Evolutionary conservation across 1,140 invertebrate genomes (phyloP).

Genomic region (Hylyphantes graminicola): DNA sequence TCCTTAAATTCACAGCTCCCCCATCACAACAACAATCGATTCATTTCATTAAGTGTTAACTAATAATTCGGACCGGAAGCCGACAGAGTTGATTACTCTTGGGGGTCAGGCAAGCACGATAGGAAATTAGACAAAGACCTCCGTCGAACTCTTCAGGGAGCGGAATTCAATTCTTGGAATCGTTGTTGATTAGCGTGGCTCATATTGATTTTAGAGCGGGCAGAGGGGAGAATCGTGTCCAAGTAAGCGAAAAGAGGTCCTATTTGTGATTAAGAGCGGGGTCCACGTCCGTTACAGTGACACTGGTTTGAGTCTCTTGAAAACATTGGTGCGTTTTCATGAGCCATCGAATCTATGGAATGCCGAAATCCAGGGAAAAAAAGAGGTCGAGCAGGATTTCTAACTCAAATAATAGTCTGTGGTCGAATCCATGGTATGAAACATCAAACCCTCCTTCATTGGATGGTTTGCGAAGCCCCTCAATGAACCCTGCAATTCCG

Average conservation of each 20-base stretch:
- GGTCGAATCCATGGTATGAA: too few species aligned
- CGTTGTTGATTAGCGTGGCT: conserved; percentile 39
- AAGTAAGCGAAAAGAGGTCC: conserved; percentile 44
- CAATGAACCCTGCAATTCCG: too few species aligned
- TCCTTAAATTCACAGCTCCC: neutral
- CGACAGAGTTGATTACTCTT: conserved; percentile 35
- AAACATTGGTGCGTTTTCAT: too few species aligned
- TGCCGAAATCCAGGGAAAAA: too few species aligned
- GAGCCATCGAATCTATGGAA: too few species aligned
- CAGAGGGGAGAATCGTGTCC: conserved; percentile 16
- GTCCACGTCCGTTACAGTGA: too few species aligned
- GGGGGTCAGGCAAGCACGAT: neutral
- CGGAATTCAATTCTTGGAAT: conserved; percentile 51
- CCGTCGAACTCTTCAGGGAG: neutral
- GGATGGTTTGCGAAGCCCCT: too few species aligned
- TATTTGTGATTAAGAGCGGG: conserved; percentile 35
- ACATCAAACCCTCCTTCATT: too few species aligned
- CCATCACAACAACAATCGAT: conserved; percentile 18
- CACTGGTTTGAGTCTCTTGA: neutral
- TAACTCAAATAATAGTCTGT: too few species aligned
- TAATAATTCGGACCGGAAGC: conserved; percentile 51
- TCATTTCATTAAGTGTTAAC: conserved; percentile 57
- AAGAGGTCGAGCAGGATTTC: too few species aligned
- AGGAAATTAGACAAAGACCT: conserved; percentile 55
- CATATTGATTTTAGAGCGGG: conserved; percentile 52